Conservation (phyloP, 2,113 vertebrate genomes). For the Pungitius pungitius region DNA sequence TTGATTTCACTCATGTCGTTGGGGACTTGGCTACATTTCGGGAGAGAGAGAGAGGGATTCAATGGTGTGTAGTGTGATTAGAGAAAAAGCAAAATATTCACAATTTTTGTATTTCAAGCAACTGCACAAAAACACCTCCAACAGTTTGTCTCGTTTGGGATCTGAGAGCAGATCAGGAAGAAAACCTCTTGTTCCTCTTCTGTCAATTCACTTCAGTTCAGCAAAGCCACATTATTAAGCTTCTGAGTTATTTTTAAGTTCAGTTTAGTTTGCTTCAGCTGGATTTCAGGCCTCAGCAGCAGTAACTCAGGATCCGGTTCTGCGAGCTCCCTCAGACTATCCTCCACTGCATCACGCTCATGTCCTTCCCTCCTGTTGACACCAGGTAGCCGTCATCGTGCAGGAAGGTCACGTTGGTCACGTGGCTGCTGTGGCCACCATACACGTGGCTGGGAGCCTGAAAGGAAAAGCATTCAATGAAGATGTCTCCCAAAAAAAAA, state of each 20-base stretch:
- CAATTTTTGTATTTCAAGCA: slow-evolving; percentile 41
- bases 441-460: slow-evolving; percentile 95
- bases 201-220: slow-evolving; percentile 43
- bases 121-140: slow-evolving; percentile 23
- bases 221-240: slow-evolving; percentile 31
- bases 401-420: slow-evolving; percentile 96
- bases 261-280: slow-evolving; percentile 20
- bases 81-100: slow-evolving; percentile 35
- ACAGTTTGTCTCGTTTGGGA: slow-evolving; percentile 39
- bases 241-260: slow-evolving; percentile 42
- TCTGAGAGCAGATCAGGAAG: slow-evolving; percentile 41
- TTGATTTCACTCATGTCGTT: slow-evolving; percentile 37
- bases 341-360: slow-evolving; percentile 98
- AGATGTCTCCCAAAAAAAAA: not conserved
- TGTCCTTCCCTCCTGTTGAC: slow-evolving; percentile 97
- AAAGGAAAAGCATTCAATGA: not conserved
- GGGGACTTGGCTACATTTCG: slow-evolving; percentile 47
- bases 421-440: slow-evolving; percentile 95
- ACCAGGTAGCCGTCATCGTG: slow-evolving; percentile 92
- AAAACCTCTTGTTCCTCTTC: slow-evolving; percentile 39
- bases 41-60: not conserved
- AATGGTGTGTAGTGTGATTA: slow-evolving; percentile 44
- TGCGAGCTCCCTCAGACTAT: slow-evolving; percentile 82
- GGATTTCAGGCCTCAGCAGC: slow-evolving; percentile 13
- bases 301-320: slow-evolving; percentile 12